Evolutionary conservation across 2,888 invertebrate genomes (phyloP), one percentile per base, ranked within the genome.

Genomic region (Caradrina kadenii): DNA sequence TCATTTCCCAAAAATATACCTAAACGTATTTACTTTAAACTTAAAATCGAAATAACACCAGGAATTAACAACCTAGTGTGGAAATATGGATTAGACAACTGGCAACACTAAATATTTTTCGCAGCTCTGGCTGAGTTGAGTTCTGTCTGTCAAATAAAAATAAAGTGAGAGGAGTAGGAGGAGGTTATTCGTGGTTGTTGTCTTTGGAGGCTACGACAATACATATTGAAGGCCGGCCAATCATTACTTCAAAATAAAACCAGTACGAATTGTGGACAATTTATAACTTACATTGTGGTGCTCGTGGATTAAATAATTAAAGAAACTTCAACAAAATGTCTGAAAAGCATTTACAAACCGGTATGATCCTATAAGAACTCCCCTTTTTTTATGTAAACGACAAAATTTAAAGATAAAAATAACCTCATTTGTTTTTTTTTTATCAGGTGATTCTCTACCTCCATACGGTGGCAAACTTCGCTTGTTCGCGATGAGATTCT

Each of bases 401-500:
- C 17, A 45, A 45, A 45, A 17, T 17, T 39, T 17, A 0, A 17
- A 15, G 49, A 49, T 72, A 73, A 64, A 45, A 39, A 26, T 80
- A 77, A 72, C 80, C 31, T 69, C 74, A 31, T 54, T 79, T 73
- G 45, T 73, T 65, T 70, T 71, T 70, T 71, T 26, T 69, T 74
- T 72, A 58, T 63, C 73, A 98, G 98, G 98, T 82, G 97, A 98
- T 65, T 91, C 91, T 35, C 93, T 96, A 61, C 98, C 98, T 0
- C 93, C 96, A 13, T 93, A 97, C 74, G 94, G 94, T 83, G 98
- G 97, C 1, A 97, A 97, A 88, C 90, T 98, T 62, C 97, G 98
- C 10, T 88, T 98, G 2, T 98, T 98, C 87, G 97, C 97, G 35
- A 98, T 98, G 97, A 96, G 98, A 81, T 98, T 98, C 92, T 98